Percentiles rank a stretch among this genome's conserved stretches.
Conservation (phyloP, 2,888 invertebrate species). For the Galeopsomyia nigrocyanea region DNA sequence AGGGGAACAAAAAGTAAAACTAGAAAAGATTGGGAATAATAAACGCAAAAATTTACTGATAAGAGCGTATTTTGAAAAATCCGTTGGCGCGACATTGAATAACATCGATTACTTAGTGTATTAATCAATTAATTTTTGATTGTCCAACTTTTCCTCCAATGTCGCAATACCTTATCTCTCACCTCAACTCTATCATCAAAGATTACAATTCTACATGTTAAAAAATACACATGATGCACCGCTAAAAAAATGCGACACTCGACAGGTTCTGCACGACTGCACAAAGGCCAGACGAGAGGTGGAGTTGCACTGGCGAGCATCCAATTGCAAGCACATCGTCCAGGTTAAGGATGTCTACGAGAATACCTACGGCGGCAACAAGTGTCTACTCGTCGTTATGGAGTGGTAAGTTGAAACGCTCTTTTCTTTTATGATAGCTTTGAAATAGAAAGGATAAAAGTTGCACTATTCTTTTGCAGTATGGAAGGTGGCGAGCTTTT, state of each 20-base stretch:
- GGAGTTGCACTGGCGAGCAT: conserved; percentile 94
- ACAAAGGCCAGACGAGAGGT: conserved; percentile 95
- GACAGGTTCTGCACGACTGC: conserved; percentile 88
- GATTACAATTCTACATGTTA: too few relatives aligned
- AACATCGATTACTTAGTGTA: too few relatives aligned
- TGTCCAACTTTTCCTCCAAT: neutral
- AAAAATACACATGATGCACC: too few relatives aligned
- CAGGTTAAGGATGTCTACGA: conserved; percentile 95
- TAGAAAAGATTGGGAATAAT: too few relatives aligned
- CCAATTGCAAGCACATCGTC: conserved; percentile 93
- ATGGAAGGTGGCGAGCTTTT: conserved; percentile 99
- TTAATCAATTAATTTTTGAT: neutral
- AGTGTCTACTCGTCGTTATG: conserved; percentile 98
- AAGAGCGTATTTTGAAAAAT: too few relatives aligned
- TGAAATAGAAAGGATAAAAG: too few relatives aligned
- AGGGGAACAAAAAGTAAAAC: too few relatives aligned
- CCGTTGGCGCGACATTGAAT: too few relatives aligned
- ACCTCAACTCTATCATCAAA: conserved; percentile 12
- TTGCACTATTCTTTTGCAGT: conserved; percentile 66
- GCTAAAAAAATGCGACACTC: conserved; percentile 15
- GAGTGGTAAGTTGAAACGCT: conserved; percentile 81
- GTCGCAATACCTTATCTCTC: neutral
- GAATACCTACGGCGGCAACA: conserved; percentile 92
- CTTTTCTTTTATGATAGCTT: conserved; percentile 21
- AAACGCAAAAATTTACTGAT: too few relatives aligned